Conservation (phyloP, 2,113 vertebrate genomes). For the Psittacus erithacus region DNA sequence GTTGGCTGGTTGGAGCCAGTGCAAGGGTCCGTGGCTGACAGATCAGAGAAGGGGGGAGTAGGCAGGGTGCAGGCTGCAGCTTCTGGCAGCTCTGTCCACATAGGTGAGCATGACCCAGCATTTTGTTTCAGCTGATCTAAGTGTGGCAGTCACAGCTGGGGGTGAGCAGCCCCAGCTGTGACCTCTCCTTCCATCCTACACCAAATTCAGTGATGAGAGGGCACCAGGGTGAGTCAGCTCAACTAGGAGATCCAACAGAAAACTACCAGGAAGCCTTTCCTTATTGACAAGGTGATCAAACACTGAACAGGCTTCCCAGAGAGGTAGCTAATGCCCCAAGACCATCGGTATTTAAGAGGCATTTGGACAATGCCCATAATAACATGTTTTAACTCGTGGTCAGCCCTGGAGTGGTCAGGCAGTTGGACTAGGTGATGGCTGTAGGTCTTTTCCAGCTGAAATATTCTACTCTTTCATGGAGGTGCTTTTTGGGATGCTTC, state of each 20-base stretch:
- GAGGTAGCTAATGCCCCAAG: not conserved
- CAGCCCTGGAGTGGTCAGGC: not conserved
- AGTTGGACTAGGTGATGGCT: not conserved
- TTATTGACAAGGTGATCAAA: not conserved
- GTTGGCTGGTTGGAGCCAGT: not conserved
- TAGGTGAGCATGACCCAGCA: not conserved
- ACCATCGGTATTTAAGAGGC: not conserved
- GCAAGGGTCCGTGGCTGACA: fast-evolving
- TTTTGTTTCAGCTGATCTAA: not conserved
- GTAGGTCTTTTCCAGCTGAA: not conserved
- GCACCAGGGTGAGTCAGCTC: not conserved
- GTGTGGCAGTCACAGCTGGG: not conserved
- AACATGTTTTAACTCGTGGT: not conserved
- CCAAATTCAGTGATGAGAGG: not conserved
- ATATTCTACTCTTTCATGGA: not conserved
- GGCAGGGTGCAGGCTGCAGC: not conserved
- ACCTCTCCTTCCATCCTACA: not conserved
- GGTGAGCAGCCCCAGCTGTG: not conserved
- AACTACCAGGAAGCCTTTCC: not conserved
- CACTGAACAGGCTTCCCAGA: not conserved
- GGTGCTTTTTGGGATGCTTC: not conserved
- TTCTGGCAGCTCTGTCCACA: not conserved
- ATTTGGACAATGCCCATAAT: not conserved
- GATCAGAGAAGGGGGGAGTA: not conserved
- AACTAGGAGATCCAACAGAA: not conserved